Percentiles rank a stretch among this genome's conserved stretches.
phyloP scores from a whole-genome alignment of 2,113 vertebrate species.

The Patagioenas fasciata region DNA sequence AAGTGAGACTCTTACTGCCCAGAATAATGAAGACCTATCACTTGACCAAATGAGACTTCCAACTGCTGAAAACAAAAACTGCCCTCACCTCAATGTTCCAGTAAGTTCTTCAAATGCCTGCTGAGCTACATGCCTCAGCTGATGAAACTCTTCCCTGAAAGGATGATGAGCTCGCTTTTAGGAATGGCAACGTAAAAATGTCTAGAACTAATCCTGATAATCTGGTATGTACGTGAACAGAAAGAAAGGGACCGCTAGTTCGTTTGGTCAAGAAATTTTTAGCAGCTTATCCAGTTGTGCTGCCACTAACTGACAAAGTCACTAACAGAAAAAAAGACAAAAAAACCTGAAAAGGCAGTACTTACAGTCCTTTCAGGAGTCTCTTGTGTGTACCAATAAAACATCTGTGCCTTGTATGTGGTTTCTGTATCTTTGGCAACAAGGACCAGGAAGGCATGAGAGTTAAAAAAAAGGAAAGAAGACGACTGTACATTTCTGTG shows the following conservation, averaged over 20 bases:
- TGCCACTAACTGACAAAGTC: not conserved
- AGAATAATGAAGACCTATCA: not conserved
- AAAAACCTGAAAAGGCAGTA: fast-evolving
- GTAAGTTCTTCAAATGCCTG: not conserved
- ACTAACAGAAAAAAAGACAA: not conserved
- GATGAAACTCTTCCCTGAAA: not conserved
- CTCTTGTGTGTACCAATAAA: not conserved
- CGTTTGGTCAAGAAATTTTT: not conserved
- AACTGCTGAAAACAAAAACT: not conserved
- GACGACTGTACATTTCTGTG: fast-evolving
- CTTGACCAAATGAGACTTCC: not conserved
- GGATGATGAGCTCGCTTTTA: not conserved
- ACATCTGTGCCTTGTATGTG: fast-evolving
- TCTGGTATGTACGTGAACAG: not conserved
- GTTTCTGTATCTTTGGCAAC: not conserved
- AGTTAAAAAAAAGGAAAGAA: not conserved
- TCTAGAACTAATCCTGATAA: not conserved
- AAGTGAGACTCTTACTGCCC: not conserved
- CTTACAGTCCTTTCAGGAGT: not conserved
- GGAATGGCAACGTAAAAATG: not conserved
- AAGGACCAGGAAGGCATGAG: not conserved
- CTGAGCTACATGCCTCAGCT: fast-evolving
- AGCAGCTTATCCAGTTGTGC: not conserved
- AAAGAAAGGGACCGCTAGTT: not conserved
- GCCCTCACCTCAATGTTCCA: not conserved